Evolutionary conservation across 2,888 invertebrate genomes (phyloP).

Genomic region (Drosophila acutilabella): DNA sequence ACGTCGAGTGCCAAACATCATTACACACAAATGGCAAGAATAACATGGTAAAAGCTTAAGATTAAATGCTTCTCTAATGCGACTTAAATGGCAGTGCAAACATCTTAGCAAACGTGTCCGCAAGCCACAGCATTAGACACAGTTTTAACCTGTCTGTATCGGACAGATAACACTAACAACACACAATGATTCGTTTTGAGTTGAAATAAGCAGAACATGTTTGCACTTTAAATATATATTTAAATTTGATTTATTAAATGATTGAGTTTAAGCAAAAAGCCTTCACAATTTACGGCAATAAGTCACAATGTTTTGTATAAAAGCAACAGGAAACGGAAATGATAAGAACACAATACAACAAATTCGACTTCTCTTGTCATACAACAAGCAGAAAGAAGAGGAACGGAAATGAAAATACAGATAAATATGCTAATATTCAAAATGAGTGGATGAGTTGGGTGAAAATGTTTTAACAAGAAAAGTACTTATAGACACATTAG

Average conservation of each 20-base stretch:
- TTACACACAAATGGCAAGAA: conserved; percentile 54
- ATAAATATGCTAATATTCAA: conserved; percentile 23
- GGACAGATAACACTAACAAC: conserved; percentile 11
- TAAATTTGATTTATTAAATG: not conserved
- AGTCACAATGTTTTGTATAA: not conserved
- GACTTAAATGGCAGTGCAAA: conserved; percentile 49
- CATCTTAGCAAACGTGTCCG: conserved; percentile 19
- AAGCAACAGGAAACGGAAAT: conserved; percentile 21
- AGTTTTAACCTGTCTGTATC: conserved; percentile 23
- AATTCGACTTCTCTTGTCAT: not conserved
- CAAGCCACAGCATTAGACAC: conserved; percentile 31
- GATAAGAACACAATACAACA: conserved; percentile 5
- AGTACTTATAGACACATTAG: conserved; percentile 2
- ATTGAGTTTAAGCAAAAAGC: not conserved
- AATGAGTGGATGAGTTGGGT: conserved; percentile 10
- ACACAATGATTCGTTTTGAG: conserved; percentile 15
- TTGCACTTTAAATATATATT: not conserved
- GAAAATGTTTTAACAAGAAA: conserved; percentile 7
- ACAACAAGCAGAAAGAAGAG: conserved; percentile 8
- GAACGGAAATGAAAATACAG: conserved; percentile 9
- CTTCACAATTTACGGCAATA: conserved; percentile 5
- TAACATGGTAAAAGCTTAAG: conserved; percentile 42
- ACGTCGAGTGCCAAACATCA: conserved; percentile 49
- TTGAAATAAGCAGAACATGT: not conserved
- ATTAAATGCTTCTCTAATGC: conserved; percentile 57